phyloP scores from a whole-genome alignment of 2,797 vertebrate species.

The Acrossocheilus fasciatus region DNA sequence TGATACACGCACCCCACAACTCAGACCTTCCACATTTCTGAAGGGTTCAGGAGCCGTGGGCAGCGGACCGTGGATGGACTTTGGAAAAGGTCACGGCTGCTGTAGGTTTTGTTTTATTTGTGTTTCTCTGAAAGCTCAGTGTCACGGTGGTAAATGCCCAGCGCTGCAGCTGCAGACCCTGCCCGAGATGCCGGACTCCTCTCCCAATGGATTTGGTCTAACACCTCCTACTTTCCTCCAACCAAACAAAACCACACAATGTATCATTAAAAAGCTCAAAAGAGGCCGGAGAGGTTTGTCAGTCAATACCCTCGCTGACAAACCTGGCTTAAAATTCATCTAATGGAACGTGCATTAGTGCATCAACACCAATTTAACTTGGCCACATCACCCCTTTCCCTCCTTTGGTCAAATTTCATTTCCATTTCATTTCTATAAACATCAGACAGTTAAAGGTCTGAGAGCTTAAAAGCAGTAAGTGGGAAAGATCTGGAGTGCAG shows the following conservation, averaged over 20 bases:
- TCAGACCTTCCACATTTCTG: slow-evolving; percentile 68
- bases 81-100: slow-evolving; percentile 46
- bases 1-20: slow-evolving; percentile 72
- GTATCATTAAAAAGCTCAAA: slow-evolving; percentile 26
- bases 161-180: slow-evolving; percentile 6
- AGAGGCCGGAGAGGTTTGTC: slow-evolving; percentile 23
- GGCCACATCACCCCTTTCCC: background rate
- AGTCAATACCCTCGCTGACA: background rate
- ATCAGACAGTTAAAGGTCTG: background rate
- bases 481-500: background rate
- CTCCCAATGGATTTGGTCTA: slow-evolving; percentile 14
- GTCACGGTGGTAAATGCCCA: slow-evolving; percentile 9
- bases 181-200: background rate
- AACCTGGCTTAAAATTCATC: background rate
- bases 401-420: slow-evolving; percentile 22
- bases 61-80: slow-evolving; percentile 45
- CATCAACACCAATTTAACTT: background rate
- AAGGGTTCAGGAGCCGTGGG: slow-evolving; percentile 58
- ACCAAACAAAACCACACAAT: background rate
- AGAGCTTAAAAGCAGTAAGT: slow-evolving; percentile 25
- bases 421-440: slow-evolving; percentile 9
- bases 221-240: background rate
- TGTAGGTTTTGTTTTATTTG: slow-evolving; percentile 39
- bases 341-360: slow-evolving; percentile 32
- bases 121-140: slow-evolving; percentile 41